These are phyloP conservation scores for Allacma fusca DNA, from an alignment of 2,888 invertebrate species.

Conservation along the genomic window DNA sequence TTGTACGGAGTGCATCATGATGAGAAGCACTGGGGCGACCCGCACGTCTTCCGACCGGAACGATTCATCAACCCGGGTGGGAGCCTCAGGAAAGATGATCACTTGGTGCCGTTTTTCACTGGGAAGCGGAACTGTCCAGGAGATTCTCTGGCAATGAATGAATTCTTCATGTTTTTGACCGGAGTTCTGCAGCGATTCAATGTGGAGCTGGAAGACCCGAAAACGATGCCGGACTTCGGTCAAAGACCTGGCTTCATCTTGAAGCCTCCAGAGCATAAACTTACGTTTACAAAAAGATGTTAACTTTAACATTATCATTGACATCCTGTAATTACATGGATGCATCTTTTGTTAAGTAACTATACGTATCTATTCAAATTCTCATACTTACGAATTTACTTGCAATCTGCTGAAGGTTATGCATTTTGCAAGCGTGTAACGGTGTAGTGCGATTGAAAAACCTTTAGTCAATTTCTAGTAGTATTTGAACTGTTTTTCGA, in stretches of 20 bases:
- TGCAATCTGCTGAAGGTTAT: too few species aligned
- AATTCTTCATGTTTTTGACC: constrained; percentile 51
- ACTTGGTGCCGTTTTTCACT: constrained; percentile 48
- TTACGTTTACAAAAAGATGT: constrained; percentile 3
- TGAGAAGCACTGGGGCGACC: constrained; percentile 52
- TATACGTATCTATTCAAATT: too few species aligned
- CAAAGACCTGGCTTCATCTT: constrained; percentile 17
- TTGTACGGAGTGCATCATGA: constrained; percentile 57
- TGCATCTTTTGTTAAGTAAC: too few species aligned
- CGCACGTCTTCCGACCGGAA: constrained; percentile 39
- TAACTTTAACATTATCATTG: too few species aligned
- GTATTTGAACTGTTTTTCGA: too few species aligned
- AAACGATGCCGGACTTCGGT: background rate
- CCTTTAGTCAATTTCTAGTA: too few species aligned
- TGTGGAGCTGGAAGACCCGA: constrained; percentile 4
- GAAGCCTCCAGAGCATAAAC: constrained; percentile 20
- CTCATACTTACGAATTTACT: too few species aligned
- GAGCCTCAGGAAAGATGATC: constrained; percentile 58
- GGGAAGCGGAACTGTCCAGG: constrained; percentile 60
- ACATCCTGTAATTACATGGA: too few species aligned
- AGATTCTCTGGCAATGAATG: constrained; percentile 57
- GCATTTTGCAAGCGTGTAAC: too few species aligned
- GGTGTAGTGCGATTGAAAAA: too few species aligned
- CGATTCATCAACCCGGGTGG: constrained; percentile 49
- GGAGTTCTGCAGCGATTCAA: constrained; percentile 2